phyloP scores from a whole-genome alignment of 1,140 invertebrate genomes.

The Zaprionus taronus region DNA sequence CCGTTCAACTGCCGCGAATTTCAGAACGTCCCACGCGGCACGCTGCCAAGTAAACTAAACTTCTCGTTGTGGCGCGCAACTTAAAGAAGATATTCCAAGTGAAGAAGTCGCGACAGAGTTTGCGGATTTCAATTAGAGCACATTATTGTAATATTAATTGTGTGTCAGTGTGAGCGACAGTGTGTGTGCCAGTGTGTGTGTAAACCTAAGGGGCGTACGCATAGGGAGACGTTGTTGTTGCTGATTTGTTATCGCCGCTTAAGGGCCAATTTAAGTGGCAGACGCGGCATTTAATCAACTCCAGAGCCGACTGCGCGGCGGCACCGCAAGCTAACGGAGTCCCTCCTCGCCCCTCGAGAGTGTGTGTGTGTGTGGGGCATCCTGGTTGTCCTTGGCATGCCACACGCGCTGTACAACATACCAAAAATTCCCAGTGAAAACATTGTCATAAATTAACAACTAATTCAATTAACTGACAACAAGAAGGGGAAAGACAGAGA shows the following conservation, averaged over 20 bases:
- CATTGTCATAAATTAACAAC: conserved; percentile 81
- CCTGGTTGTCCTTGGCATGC: conserved; percentile 24
- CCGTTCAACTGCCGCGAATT: conserved; percentile 67
- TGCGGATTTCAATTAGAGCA: background rate
- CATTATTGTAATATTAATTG: background rate
- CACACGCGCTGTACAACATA: conserved; percentile 37
- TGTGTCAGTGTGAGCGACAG: background rate
- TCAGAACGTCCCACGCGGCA: conserved; percentile 56
- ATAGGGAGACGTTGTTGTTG: background rate
- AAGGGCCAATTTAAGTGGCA: conserved; percentile 70
- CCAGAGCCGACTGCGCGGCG: conserved; percentile 11
- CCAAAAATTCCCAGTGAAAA: conserved; percentile 76
- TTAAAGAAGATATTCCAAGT: background rate
- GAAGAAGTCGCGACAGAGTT: background rate
- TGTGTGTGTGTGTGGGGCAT: background rate
- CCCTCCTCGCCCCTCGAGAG: no score
- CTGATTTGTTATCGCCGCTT: conserved; percentile 62
- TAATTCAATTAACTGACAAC: conserved; percentile 75
- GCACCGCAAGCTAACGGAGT: background rate
- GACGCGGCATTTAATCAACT: conserved; percentile 63
- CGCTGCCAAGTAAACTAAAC: conserved; percentile 12
- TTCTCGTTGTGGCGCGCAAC: conserved; percentile 25
- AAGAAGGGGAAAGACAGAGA: background rate
- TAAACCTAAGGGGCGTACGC: conserved; percentile 5
- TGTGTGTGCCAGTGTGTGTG: conserved; percentile 7